Percentiles rank a stretch among this genome's conserved stretches.
Evolutionary conservation across 1,140 invertebrate genomes (phyloP).

Genomic region (Ladona fulva): DNA sequence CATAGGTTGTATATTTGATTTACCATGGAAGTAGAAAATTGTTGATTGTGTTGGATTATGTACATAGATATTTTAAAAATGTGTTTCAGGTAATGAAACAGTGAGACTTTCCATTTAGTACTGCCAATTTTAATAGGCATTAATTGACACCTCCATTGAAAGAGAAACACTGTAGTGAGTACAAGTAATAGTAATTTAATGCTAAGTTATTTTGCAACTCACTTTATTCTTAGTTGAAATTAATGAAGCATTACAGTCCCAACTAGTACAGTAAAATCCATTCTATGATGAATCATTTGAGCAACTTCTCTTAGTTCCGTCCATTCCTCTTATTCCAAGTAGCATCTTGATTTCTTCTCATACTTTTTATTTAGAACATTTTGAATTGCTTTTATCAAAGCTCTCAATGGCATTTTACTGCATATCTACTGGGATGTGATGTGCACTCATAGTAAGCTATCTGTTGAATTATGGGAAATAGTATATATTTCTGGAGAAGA

Average conservation of each 20-base stretch:
- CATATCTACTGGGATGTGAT: neutral
- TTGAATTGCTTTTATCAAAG: no score
- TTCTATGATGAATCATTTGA: neutral
- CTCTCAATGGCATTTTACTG: neutral
- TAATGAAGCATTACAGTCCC: neutral
- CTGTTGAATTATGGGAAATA: neutral
- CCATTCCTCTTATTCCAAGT: neutral
- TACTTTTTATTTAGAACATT: no score
- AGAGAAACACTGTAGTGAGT: neutral
- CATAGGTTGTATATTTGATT: neutral
- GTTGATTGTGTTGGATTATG: neutral
- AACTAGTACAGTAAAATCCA: neutral
- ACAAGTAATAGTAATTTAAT: neutral
- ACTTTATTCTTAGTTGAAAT: neutral
- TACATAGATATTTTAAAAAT: neutral
- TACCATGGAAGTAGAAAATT: neutral
- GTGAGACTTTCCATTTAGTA: neutral
- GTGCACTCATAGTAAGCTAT: neutral
- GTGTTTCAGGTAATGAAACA: neutral
- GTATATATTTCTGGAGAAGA: neutral
- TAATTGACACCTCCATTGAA: neutral
- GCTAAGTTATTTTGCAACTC: neutral
- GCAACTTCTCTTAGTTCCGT: neutral
- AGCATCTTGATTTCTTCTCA: no score
- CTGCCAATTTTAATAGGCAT: conserved; percentile 9